Evolutionary conservation across 2,797 vertebrate species (phyloP).

Genomic region (Graptemys geographica): DNA sequence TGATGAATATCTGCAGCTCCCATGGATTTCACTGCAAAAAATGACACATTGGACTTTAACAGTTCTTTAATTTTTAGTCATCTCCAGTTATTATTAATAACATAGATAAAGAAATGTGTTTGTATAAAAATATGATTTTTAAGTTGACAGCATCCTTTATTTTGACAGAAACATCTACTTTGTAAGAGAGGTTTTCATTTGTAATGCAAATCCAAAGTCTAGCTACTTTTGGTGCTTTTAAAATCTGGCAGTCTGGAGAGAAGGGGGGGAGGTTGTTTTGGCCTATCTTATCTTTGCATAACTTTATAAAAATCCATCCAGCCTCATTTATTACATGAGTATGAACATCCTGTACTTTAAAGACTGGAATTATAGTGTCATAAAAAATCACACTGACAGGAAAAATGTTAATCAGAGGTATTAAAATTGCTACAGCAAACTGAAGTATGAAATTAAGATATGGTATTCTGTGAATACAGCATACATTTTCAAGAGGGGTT

Average conservation of each 20-base stretch:
- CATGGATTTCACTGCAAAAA: neutral
- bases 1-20: neutral
- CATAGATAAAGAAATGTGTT: neutral
- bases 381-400: neutral
- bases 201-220: neutral
- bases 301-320: neutral
- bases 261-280: neutral
- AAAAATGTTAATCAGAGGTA: neutral
- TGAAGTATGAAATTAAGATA: constrained; percentile 51
- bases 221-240: neutral
- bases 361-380: neutral
- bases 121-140: neutral
- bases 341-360: constrained; percentile 17
- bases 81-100: neutral
- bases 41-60: neutral
- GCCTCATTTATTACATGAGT: neutral
- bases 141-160: neutral
- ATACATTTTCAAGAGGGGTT: constrained; percentile 39
- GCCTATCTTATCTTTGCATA: neutral
- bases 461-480: constrained; percentile 8
- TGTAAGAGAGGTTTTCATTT: neutral
- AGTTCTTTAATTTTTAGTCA: neutral
- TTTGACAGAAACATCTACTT: neutral
- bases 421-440: constrained; percentile 35
- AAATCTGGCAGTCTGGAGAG: neutral